Conservation (phyloP, 1,140 invertebrate genomes). For the Pectinophora gossypiella region DNA sequence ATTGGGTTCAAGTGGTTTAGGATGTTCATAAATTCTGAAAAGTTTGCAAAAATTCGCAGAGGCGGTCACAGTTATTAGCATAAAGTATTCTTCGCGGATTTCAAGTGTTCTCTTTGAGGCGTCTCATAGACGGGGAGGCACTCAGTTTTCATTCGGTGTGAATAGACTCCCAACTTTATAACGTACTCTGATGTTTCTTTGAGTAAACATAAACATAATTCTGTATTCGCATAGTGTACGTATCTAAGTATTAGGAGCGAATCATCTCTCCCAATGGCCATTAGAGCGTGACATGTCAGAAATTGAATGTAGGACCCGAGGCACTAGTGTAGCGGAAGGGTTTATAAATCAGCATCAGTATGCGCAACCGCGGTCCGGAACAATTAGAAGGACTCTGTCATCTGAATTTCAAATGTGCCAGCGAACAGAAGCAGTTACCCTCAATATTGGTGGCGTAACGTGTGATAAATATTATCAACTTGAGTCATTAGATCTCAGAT, state of each 20-base stretch:
- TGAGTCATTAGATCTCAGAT: no score
- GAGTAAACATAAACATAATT: no score
- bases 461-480: no score
- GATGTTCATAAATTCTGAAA: slow-evolving; percentile 1
- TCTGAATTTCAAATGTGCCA: slow-evolving; percentile 12
- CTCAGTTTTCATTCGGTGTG: no score
- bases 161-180: no score
- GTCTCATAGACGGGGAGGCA: no score
- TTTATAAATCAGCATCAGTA: slow-evolving; percentile 7
- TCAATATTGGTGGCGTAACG: neutral
- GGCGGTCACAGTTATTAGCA: neutral
- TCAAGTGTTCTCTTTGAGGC: neutral
- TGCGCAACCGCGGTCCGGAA: slow-evolving; percentile 4
- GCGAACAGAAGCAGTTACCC: neutral
- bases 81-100: neutral
- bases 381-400: slow-evolving; percentile 12
- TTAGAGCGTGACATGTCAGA: no score
- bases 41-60: neutral
- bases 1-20: slow-evolving; percentile 8
- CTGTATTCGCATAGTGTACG: no score
- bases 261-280: no score
- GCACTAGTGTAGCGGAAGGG: neutral
- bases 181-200: no score
- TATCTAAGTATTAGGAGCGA: no score
- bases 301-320: neutral